Conservation (phyloP, 2,113 vertebrate species). For the Xenus cinereus region DNA sequence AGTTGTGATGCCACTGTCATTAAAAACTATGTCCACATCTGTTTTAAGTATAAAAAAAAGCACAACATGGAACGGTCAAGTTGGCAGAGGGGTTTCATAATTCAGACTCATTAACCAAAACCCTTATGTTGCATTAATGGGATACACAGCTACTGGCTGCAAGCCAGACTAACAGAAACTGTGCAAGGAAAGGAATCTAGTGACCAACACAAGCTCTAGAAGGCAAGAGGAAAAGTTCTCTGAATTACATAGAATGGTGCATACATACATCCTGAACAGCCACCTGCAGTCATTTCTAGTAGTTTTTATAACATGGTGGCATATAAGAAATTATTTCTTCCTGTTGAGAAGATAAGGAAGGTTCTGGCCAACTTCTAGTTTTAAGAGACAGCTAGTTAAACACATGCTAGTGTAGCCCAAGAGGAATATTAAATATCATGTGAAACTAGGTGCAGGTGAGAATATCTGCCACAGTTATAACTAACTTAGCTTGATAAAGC, state of each 20-base stretch:
- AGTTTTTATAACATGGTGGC: not conserved
- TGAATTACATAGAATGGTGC: not conserved
- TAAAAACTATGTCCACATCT: constrained; percentile 6
- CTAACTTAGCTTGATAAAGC: not conserved
- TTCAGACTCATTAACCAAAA: not conserved
- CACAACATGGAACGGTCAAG: not conserved
- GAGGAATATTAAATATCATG: not conserved
- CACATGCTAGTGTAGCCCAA: not conserved
- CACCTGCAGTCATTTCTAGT: not conserved
- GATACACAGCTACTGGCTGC: constrained; percentile 24
- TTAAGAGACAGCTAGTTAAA: not conserved
- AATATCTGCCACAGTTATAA: not conserved
- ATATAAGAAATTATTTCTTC: not conserved
- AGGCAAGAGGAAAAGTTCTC: not conserved
- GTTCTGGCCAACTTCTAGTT: not conserved
- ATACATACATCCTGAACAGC: constrained; percentile 3
- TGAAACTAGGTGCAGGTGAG: not conserved
- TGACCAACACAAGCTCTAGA: constrained; percentile 34
- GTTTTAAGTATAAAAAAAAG: not conserved
- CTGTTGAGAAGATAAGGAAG: not conserved
- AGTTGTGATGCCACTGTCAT: not conserved
- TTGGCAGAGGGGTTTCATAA: not conserved
- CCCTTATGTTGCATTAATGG: not conserved
- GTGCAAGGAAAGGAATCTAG: constrained; percentile 12
- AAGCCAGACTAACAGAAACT: constrained; percentile 21